Conservation (phyloP, 2,113 vertebrate genomes). For the Shinisaurus crocodilurus region DNA sequence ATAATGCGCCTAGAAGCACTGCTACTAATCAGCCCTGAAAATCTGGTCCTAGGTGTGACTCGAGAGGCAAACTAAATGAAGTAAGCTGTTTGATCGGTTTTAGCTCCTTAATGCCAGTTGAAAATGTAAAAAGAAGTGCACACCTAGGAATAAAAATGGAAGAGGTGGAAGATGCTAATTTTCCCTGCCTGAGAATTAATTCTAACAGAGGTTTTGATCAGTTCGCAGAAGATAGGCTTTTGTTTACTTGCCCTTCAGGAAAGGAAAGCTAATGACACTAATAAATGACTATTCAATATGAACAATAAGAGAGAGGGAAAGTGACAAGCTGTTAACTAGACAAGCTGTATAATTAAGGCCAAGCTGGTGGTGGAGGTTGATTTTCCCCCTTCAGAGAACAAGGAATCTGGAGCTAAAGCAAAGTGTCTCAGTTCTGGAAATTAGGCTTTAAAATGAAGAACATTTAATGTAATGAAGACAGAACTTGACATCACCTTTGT, state of each 20-base stretch:
- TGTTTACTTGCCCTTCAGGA: constrained; percentile 49
- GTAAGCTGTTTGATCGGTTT: background rate
- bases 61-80: background rate
- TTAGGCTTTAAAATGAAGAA: constrained; percentile 13
- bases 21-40: background rate
- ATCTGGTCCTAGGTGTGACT: background rate
- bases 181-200: background rate
- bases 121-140: background rate
- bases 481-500: background rate
- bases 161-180: constrained; percentile 1
- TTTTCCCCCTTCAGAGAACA: background rate
- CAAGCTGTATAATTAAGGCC: constrained; percentile 42
- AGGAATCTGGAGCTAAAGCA: constrained; percentile 29
- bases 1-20: background rate
- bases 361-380: constrained; percentile 15
- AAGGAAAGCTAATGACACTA: constrained; percentile 46
- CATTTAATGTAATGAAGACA: background rate
- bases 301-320: constrained; percentile 38
- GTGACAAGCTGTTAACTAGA: constrained; percentile 47
- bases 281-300: constrained; percentile 47
- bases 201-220: constrained; percentile 40
- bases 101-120: background rate
- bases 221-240: constrained; percentile 36
- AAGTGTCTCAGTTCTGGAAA: constrained; percentile 21
- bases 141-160: background rate